Evolutionary conservation across 1,140 invertebrate species (phyloP).

Genomic region (Drosophila orosa): DNA sequence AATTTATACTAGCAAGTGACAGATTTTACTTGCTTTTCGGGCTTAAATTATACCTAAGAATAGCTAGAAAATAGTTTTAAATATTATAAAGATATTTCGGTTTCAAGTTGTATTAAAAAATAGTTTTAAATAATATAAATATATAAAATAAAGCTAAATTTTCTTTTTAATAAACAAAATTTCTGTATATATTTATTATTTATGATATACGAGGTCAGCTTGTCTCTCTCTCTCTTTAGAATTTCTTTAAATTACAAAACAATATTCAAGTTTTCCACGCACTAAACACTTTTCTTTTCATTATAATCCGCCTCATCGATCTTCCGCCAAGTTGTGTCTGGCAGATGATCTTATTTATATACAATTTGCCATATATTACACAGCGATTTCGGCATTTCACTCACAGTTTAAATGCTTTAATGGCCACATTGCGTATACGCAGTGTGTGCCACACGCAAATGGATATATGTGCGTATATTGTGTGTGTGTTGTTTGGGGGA

Average conservation of each 20-base stretch:
- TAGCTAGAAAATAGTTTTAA: no score
- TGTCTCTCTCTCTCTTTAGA: no score
- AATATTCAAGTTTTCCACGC: conserved; percentile 5
- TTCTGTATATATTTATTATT: neutral
- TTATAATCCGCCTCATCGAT: conserved; percentile 20
- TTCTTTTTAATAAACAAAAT: neutral
- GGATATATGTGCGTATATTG: neutral
- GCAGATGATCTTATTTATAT: conserved; percentile 34
- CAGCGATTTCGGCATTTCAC: conserved; percentile 44
- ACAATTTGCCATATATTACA: conserved; percentile 44
- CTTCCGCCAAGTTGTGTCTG: neutral
- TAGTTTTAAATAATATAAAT: neutral
- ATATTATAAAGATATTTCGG: no score
- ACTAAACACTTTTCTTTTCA: neutral
- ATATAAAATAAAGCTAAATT: neutral
- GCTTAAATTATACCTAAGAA: no score
- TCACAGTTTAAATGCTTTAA: conserved; percentile 47
- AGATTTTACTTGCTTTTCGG: no score
- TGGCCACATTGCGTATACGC: conserved; percentile 65
- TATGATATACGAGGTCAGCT: neutral
- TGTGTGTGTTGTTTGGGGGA: conserved; percentile 7
- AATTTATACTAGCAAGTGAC: neutral
- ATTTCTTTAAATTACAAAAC: conserved; percentile 8
- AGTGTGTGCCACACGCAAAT: conserved; percentile 34
- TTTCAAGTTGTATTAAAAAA: no score